Evolutionary conservation across 92 coral and sea anemone species (phyloP).

Genomic region (Zoanthus sociatus): DNA sequence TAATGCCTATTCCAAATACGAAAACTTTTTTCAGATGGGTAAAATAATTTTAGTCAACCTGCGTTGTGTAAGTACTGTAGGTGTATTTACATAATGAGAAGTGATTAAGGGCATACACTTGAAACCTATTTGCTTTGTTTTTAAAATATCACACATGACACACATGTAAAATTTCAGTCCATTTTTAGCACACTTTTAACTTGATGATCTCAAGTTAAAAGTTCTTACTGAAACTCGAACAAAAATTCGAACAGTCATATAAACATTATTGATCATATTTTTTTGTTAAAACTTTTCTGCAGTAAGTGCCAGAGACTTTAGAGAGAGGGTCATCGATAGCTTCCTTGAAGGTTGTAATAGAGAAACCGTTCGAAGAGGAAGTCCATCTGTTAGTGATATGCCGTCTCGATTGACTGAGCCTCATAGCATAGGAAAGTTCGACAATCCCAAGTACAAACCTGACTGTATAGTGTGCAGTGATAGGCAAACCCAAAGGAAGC

Average conservation of each 20-base stretch:
- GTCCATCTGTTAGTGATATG: constrained; percentile 12
- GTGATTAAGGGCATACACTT: background rate
- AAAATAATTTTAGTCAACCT: background rate
- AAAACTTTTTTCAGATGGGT: background rate
- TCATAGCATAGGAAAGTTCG: constrained; percentile 21
- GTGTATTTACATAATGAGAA: background rate
- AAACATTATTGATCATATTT: no score
- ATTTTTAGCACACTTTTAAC: background rate
- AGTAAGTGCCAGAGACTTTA: constrained; percentile 32
- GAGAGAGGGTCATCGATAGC: constrained; percentile 43
- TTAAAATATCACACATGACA: background rate
- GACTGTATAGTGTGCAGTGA: no score
- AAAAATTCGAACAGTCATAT: no score
- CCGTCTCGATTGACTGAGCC: constrained; percentile 39
- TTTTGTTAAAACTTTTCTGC: background rate
- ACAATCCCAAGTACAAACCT: constrained; percentile 6
- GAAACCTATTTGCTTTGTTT: background rate
- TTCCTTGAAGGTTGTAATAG: constrained; percentile 33
- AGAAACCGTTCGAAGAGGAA: background rate
- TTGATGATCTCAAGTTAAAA: background rate
- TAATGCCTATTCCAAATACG: background rate
- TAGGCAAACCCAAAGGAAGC: no score
- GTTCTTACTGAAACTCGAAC: background rate
- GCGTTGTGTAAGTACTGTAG: background rate
- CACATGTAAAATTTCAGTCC: background rate